Base-by-base conservation (phyloP, 2,888 invertebrate species). In the Cheilosia urbana region DNA sequence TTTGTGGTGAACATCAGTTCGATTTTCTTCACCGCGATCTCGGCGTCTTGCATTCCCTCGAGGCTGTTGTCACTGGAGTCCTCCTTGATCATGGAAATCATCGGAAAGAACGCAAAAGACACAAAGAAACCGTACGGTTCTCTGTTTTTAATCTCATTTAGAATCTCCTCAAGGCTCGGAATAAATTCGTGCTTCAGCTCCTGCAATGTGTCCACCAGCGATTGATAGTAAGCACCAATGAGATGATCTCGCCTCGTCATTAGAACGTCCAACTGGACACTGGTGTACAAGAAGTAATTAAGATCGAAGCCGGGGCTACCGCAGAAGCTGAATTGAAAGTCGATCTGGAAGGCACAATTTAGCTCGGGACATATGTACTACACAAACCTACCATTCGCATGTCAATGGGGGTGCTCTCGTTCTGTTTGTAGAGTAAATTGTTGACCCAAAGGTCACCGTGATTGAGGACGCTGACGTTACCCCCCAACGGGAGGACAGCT, bases 381-480 rank as follows among this genome's bases (percentile, higher is more conserved):
- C 19, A 21, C n/a, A 49, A 27, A 24, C 7, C 21, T 89, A 93
- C 93, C 88, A 93, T 91, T 88, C 90, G 90, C 53, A 93, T 90
- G 76, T 93, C 92, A 49, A 89, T 88, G 6, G 93, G 89, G 37
- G 89, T 88, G 57, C 40, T 11, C 9, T 7, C 40, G 15, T 45
- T 17, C 13, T 51, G 21, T 51, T 91, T 91, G 82, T 93, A 93
- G 88, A 94, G 91, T 88, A 94, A 92, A 87, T 94, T 94, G 83
- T 93, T 93, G 0, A 93, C 90, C 93, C 93, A 94, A 5, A 93
- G 89, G 89, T 94, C 94, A 2, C 93, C 93, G 78, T 94, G 94
- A 87, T 93, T 93, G 13, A 94, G 90, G 15, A 93, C 93, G 78
- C 91, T 91, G 0, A 87, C 58, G 0, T 45, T 34, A 0, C 92